Percentiles rank a stretch among this genome's conserved stretches.
These are phyloP conservation scores for Sinosuthora webbiana DNA, from an alignment of 2,113 vertebrate genomes.

Conservation along the genomic window DNA sequence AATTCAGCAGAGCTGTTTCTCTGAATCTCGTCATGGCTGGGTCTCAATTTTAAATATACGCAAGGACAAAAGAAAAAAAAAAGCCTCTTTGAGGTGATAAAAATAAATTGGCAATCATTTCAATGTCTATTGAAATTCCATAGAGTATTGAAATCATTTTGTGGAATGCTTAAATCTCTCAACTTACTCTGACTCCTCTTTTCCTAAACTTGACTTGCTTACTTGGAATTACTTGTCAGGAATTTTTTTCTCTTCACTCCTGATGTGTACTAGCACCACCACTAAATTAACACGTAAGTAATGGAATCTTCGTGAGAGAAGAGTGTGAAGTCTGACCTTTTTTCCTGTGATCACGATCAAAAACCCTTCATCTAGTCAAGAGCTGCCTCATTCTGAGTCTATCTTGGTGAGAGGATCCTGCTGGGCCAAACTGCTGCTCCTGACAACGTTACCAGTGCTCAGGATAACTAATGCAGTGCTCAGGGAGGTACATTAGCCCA, in stretches of 20 bases:
- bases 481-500: background rate
- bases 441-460: background rate
- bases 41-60: background rate
- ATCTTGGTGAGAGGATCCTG: background rate
- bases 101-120: background rate
- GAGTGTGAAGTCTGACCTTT: background rate
- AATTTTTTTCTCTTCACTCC: background rate
- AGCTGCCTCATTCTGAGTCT: background rate
- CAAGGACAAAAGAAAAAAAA: background rate
- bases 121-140: background rate
- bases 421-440: background rate
- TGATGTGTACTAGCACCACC: background rate
- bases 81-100: background rate
- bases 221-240: background rate
- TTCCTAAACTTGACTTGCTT: background rate
- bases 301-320: background rate
- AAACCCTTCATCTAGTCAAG: background rate
- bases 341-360: background rate
- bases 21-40: background rate
- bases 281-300: background rate
- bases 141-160: background rate
- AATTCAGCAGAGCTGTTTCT: background rate
- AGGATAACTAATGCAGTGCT: background rate
- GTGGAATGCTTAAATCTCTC: background rate
- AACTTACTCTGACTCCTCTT: background rate